These are phyloP conservation scores for Agrochola macilenta DNA, from an alignment of 2,888 invertebrate species.

Conservation along the genomic window DNA sequence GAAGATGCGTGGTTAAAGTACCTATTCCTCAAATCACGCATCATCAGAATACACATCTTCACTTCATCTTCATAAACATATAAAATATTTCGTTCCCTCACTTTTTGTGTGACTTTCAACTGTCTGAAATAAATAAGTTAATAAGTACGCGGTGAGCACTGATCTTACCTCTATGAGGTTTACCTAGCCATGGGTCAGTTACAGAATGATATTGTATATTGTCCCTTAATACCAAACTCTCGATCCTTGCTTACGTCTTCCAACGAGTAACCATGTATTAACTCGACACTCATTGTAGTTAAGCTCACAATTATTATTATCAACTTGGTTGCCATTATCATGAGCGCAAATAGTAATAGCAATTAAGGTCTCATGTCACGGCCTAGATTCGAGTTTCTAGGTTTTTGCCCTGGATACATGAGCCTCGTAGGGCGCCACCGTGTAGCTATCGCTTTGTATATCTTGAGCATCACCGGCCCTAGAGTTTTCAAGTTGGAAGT, in stretches of 20 bases:
- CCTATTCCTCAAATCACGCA: neutral
- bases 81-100: no score
- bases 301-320: conserved; percentile 61
- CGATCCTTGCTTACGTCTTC: neutral
- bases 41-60: neutral
- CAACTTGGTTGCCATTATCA: conserved; percentile 68
- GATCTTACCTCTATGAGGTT: neutral
- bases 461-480: conserved; percentile 7
- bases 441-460: neutral
- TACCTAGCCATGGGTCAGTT: neutral
- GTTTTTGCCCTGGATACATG: conserved; percentile 72
- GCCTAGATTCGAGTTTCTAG: conserved; percentile 72
- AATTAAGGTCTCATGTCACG: conserved; percentile 73
- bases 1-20: neutral
- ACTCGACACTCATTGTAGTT: conserved; percentile 24
- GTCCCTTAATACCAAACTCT: neutral
- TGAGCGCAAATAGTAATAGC: conserved; percentile 71
- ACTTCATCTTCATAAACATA: no score
- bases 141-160: neutral
- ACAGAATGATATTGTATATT: neutral
- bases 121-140: neutral
- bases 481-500: neutral
- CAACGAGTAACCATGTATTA: conserved; percentile 5
- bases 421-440: conserved; percentile 44
- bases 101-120: neutral